Base-by-base conservation (phyloP, 1,140 invertebrate genomes). In the Drosophila kohkoa region DNA sequence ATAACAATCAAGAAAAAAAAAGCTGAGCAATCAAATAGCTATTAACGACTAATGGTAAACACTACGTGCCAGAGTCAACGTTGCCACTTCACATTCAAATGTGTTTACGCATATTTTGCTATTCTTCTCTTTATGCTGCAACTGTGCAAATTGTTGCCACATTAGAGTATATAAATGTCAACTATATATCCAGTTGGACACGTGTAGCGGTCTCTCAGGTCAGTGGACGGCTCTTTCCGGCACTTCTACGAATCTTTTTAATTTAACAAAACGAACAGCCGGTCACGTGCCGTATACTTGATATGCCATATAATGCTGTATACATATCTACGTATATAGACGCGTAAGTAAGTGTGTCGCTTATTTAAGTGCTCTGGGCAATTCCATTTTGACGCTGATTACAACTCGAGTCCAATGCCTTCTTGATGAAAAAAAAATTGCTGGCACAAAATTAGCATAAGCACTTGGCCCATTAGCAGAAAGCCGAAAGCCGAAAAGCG, bases 21-120 rank as follows among this genome's bases (percentile, higher is more conserved):
- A 68, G 55, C 64, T 69, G 71, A 41, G 51, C 81, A 77, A 88
- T 82, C 80, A 85, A 81, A 79, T 74, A 73, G 58, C 64, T 78
- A 81, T 82, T 82, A 77, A 58, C 58, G 45, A 11, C 73, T 73
- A 77, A 88, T 80, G 60, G 46, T 38, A 45, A 80, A 71, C 58
- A 87, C 70, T 66, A 87, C 70, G 73, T 87, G 82, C 62, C 68
- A 3, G 57, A 32, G 46, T 54, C 73, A 87, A 82, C 63, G 66
- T 79, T 67, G 55, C 32, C 76, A 73, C 5, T 68, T 25, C 20
- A 25, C 20, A 65, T 3, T 43, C 45, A 60, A 52, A 32, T 38
- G 2, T 68, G 38, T 57, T 68, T 48, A 6, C 10, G 35, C 52
- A 66, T 67, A 28, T 41, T 51, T 59, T 5, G 5, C 15, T 20